Evolutionary conservation across 2,888 invertebrate species (phyloP).

Genomic region (Pyrgus malvae): DNA sequence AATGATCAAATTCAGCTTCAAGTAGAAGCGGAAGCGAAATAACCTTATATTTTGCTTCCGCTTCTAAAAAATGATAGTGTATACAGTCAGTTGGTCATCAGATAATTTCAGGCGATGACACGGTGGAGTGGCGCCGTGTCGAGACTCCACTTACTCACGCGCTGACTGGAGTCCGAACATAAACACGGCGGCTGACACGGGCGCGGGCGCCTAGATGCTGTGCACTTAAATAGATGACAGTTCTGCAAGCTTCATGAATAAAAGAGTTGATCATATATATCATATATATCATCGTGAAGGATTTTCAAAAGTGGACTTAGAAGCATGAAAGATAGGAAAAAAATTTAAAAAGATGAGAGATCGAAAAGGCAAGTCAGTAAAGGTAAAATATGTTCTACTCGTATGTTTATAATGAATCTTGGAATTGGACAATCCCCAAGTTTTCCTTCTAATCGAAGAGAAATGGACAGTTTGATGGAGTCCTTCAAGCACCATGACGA

Average conservation of each 20-base stretch:
- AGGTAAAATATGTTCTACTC: too few relatives aligned
- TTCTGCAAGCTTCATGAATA: neutral
- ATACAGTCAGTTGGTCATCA: constrained; percentile 27
- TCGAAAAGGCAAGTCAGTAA: too few relatives aligned
- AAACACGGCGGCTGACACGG: constrained; percentile 3
- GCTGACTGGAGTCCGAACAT: constrained; percentile 5
- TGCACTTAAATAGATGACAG: neutral
- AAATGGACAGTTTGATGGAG: too few relatives aligned
- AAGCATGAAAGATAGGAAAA: too few relatives aligned
- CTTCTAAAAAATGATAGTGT: neutral
- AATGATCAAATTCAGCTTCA: neutral
- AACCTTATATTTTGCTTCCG: too few relatives aligned
- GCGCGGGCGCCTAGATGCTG: constrained; percentile 1
- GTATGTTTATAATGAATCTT: too few relatives aligned
- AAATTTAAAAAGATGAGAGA: too few relatives aligned
- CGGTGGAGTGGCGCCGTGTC: constrained; percentile 28
- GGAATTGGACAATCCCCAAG: too few relatives aligned
- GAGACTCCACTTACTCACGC: constrained; percentile 28
- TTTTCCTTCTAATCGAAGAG: too few relatives aligned
- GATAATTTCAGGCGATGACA: constrained; percentile 37
- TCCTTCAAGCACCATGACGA: neutral
- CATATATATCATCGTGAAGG: too few relatives aligned
- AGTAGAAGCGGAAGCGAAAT: neutral
- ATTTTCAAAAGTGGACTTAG: too few relatives aligned
- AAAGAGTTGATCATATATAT: too few relatives aligned